Evolutionary conservation across 2,888 invertebrate genomes (phyloP).

Genomic region (Cyclophora punctaria): DNA sequence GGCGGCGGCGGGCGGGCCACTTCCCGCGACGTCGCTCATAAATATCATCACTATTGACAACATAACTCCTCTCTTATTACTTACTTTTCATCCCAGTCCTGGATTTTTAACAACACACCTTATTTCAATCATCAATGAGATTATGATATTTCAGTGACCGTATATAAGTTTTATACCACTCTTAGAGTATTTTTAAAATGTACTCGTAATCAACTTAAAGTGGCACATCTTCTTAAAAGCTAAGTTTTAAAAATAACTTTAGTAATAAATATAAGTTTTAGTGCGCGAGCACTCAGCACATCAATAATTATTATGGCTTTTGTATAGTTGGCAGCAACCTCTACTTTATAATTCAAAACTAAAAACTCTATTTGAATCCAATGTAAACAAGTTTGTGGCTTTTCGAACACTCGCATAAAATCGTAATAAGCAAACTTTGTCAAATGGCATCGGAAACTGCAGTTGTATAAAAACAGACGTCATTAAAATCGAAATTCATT

Average conservation of each 20-base stretch:
- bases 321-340: conserved; percentile 49
- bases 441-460: conserved; percentile 43
- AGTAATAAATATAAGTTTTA: no score
- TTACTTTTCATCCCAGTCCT: background rate
- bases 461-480: conserved; percentile 22
- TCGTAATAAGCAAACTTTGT: conserved; percentile 61
- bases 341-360: conserved; percentile 60
- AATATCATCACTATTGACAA: conserved; percentile 1
- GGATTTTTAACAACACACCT: no score
- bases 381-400: conserved; percentile 64
- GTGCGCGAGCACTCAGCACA: conserved; percentile 5
- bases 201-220: no score
- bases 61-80: background rate
- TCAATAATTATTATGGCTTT: conserved; percentile 11
- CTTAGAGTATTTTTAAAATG: no score
- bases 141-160: no score
- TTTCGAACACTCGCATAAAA: conserved; percentile 59
- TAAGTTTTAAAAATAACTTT: no score
- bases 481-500: conserved; percentile 6
- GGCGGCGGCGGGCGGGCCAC: background rate
- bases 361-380: conserved; percentile 62
- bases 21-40: background rate
- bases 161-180: no score
- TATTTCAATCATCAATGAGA: no score
- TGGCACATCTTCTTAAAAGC: no score